A percentile compares a stretch with the other conserved stretches of the same genome.
Conservation (phyloP, 2,797 vertebrate species). For the Gymnopithys bicolor region DNA sequence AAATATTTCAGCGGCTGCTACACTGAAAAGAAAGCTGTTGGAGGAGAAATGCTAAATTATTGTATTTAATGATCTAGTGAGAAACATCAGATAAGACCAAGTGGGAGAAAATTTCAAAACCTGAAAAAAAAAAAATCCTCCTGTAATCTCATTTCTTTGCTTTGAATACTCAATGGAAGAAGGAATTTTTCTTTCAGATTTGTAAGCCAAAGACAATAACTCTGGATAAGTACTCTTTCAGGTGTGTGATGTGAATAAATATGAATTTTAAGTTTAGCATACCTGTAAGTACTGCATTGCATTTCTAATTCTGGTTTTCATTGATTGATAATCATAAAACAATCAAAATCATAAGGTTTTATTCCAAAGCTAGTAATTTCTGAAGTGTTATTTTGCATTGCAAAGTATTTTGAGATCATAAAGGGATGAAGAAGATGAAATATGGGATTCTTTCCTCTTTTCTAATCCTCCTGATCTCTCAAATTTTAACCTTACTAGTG, state of each 20-base stretch:
- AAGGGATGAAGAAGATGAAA: accelerated
- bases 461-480: neutral
- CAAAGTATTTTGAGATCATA: neutral
- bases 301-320: neutral
- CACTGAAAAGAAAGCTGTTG: neutral
- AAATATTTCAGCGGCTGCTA: neutral
- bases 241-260: neutral
- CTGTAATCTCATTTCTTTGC: neutral
- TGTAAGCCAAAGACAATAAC: neutral
- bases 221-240: neutral
- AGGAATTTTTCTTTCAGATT: neutral
- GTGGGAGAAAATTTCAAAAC: neutral
- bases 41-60: neutral
- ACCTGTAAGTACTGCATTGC: neutral
- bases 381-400: neutral
- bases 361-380: neutral
- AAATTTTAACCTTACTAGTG: neutral
- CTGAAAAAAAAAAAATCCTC: accelerated
- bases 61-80: neutral
- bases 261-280: neutral
- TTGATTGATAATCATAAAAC: neutral
- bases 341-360: neutral
- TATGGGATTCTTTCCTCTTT: neutral
- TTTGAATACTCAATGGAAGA: neutral
- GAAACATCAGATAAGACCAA: neutral